Evolutionary conservation across 2,888 invertebrate species (phyloP), one percentile per base, ranked within the genome.

Genomic region (Sarcophaga rosellei): DNA sequence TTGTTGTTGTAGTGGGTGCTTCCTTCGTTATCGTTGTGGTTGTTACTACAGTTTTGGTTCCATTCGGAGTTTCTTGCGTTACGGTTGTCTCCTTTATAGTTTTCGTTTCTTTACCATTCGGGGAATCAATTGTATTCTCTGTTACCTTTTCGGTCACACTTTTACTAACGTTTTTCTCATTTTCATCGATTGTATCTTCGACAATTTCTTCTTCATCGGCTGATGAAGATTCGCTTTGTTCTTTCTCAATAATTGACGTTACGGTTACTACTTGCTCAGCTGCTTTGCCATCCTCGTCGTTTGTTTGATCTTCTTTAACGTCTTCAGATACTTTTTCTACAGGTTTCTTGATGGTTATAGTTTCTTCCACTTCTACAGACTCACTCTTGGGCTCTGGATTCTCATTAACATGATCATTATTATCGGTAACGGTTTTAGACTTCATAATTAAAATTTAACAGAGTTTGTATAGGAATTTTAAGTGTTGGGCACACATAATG

Each of bases 401-500:
- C 4, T 47, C 57, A 65, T 70, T 70, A 81, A 47, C 61, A 69
- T 2, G 15, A 17, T 15, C 81, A 21, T 68, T 47, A 53, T 62
- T 81, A 1, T 75, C 69, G 68, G 25, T 69, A 81, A 72, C 72
- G 72, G 21, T 72, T 35, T 72, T 72, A 66, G 82, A 45, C 82
- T 82, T 59, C 17, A 12, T 47, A 15, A 53, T 53, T 4, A 53
- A 53, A 53, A 53, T 15, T 53, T 17, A 53, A 53, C 17, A 15
- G 5, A 15, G 17, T 53, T 53, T 53, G 53, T 15, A 53, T 53
- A 15, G 17, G 5, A 4, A 5, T 53, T 53, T 53, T 57, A n/a
- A 66, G 70, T 82, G 66, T 72, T 47, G 59, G 59, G 59, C 63
- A 76, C 59, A 72, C 57, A 70, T 66, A 15, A 61, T 63, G 75